Conservation (phyloP, 1,140 invertebrate genomes). For the Bombus affinis region DNA sequence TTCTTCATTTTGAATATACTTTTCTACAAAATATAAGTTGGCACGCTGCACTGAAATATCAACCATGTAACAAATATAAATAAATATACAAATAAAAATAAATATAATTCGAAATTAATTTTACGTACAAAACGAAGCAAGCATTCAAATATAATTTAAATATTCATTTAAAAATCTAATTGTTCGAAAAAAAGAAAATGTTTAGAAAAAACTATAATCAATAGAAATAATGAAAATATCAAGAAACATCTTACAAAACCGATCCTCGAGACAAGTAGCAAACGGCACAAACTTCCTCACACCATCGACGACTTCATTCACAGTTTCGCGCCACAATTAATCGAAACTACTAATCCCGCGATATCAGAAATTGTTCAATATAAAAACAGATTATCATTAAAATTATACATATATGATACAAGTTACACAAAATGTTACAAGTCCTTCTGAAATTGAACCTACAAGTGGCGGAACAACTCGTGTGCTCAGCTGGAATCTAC, state of each 20-base stretch:
- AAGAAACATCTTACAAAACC: not conserved
- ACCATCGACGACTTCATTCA: not conserved
- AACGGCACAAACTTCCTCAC: not conserved
- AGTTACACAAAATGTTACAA: not conserved
- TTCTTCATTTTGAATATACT: too few relatives aligned
- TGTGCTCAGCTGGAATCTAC: not conserved
- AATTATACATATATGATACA: too few relatives aligned
- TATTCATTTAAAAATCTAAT: too few relatives aligned
- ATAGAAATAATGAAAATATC: not conserved
- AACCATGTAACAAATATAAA: too few relatives aligned
- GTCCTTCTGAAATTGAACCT: not conserved
- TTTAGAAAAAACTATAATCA: not conserved
- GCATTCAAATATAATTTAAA: too few relatives aligned
- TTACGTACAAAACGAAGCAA: too few relatives aligned
- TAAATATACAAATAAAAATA: too few relatives aligned
- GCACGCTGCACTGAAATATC: too few relatives aligned
- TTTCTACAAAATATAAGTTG: too few relatives aligned
- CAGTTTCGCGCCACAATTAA: not conserved
- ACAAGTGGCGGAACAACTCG: too few relatives aligned
- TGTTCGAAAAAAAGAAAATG: not conserved
- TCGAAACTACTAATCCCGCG: not conserved
- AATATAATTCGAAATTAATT: too few relatives aligned
- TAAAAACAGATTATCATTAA: too few relatives aligned
- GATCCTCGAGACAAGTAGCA: not conserved
- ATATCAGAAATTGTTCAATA: not conserved